phyloP scores from a whole-genome alignment of 2,113 vertebrate species.

The Coptodon bakossiorum region DNA sequence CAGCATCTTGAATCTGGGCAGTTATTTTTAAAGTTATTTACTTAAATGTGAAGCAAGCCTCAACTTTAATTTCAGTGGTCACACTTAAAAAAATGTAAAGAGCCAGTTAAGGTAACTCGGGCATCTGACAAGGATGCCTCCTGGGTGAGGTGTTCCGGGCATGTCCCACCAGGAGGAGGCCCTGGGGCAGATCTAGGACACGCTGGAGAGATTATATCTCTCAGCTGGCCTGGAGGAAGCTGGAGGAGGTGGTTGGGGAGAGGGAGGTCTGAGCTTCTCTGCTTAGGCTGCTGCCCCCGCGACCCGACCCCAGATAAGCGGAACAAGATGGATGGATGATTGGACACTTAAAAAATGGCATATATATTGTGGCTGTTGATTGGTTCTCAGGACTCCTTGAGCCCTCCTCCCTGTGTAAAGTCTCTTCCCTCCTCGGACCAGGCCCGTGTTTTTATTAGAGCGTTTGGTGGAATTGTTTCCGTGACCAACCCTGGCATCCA shows the following conservation, averaged over 20 bases:
- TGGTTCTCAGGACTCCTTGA: background rate
- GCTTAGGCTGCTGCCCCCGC: background rate
- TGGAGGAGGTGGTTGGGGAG: background rate
- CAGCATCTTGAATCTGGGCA: background rate
- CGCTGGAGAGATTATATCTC: background rate
- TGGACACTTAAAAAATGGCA: background rate
- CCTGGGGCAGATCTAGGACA: background rate
- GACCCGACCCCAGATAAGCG: fast-evolving
- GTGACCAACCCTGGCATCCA: fast-evolving
- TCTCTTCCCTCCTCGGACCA: background rate
- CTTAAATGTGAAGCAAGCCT: background rate
- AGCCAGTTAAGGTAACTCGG: background rate
- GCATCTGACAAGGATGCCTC: fast-evolving
- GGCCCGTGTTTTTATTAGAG: background rate
- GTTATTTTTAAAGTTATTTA: background rate
- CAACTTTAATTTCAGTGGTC: background rate
- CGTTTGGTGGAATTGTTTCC: background rate
- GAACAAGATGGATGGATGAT: background rate
- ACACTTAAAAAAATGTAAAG: background rate
- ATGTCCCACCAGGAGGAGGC: background rate
- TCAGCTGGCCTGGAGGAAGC: fast-evolving
- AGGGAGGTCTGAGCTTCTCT: background rate
- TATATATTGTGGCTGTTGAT: background rate
- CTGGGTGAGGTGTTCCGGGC: fast-evolving
- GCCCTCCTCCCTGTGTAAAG: background rate